Evolutionary conservation across 2,113 vertebrate genomes (phyloP).

Genomic region (Paracyprichromis sp.): DNA sequence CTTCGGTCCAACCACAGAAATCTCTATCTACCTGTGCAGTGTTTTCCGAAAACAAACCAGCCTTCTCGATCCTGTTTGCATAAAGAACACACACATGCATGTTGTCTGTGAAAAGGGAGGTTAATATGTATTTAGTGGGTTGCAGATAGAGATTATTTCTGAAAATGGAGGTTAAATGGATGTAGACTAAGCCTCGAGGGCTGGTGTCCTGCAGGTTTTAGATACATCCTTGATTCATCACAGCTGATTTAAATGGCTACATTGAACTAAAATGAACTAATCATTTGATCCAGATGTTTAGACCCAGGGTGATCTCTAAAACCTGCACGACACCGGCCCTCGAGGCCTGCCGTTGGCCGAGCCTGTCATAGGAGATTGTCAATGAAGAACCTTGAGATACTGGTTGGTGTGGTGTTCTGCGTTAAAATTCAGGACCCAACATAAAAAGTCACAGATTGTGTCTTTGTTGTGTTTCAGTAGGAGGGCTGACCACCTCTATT

Average conservation of each 20-base stretch:
- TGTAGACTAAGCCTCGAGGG: background rate
- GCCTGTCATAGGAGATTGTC: background rate
- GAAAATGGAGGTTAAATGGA: background rate
- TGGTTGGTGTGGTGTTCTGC: background rate
- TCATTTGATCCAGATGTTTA: background rate
- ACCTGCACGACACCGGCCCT: accelerated
- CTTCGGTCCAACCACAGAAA: background rate
- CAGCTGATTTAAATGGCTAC: background rate
- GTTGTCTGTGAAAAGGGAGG: background rate
- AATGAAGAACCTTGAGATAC: too few species aligned
- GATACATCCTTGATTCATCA: background rate
- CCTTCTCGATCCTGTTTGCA: background rate
- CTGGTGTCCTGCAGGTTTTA: background rate
- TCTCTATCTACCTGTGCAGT: background rate
- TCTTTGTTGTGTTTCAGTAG: background rate
- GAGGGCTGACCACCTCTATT: background rate
- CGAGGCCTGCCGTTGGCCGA: background rate
- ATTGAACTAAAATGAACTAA: background rate
- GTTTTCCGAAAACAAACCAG: background rate
- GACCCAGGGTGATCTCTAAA: background rate
- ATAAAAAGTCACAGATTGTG: background rate
- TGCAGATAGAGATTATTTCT: background rate
- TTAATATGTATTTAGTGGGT: background rate
- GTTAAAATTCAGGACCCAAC: background rate
- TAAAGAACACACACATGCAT: background rate